Conservation (phyloP, 2,888 invertebrate species). For the Lutraria lutraria region DNA sequence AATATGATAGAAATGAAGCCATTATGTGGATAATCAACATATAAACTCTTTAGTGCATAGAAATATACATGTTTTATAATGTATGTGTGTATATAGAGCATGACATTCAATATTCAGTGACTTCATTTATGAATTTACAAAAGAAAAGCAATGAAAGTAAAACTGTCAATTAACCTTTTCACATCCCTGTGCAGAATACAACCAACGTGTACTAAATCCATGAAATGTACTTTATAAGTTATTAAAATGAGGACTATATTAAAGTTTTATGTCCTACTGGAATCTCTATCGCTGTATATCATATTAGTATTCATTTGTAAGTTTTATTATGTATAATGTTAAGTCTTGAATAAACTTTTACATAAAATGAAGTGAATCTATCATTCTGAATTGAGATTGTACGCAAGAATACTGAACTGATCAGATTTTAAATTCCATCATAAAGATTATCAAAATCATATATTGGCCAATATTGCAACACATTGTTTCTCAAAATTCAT, state of each 20-base stretch:
- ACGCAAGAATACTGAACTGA: not conserved
- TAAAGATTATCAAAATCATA: too few relatives aligned
- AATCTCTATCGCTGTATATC: not conserved
- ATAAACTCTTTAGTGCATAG: not conserved
- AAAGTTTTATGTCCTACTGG: not conserved
- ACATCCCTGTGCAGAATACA: not conserved
- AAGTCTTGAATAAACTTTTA: not conserved
- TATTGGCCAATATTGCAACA: too few relatives aligned
- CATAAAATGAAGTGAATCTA: not conserved
- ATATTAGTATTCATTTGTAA: not conserved
- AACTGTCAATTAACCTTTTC: too few relatives aligned
- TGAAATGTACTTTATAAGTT: not conserved
- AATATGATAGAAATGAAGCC: slow-evolving; percentile 85
- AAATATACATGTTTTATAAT: not conserved
- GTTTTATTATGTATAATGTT: not conserved
- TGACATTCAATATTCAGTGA: not conserved
- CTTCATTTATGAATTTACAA: not conserved
- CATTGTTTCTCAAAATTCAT: too few relatives aligned
- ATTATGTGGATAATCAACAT: slow-evolving; percentile 75
- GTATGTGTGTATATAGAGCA: not conserved
- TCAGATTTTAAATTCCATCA: too few relatives aligned
- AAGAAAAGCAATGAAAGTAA: not conserved
- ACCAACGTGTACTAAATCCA: not conserved
- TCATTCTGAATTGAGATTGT: not conserved
- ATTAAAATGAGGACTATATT: not conserved